These are phyloP conservation scores for Druon quercuslanigerum DNA, from an alignment of 1,140 invertebrate genomes.

Conservation along the genomic window DNA sequence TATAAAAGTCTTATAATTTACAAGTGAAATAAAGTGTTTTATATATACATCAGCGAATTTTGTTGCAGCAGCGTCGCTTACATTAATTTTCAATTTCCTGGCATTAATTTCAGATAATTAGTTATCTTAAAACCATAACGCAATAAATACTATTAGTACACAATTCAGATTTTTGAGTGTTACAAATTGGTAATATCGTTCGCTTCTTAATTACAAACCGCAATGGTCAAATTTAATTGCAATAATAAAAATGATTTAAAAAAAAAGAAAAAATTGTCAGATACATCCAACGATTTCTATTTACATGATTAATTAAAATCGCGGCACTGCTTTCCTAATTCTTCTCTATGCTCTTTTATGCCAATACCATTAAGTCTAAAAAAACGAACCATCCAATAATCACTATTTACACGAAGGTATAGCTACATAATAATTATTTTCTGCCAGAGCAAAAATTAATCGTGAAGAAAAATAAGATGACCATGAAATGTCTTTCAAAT, in stretches of 20 bases:
- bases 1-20: constrained; percentile 32
- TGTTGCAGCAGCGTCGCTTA: constrained; percentile 31
- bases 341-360: constrained; percentile 39
- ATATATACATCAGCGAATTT: constrained; percentile 29
- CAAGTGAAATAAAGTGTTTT: constrained; percentile 24
- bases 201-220: constrained; percentile 31
- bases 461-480: constrained; percentile 37
- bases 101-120: constrained; percentile 23
- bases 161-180: constrained; percentile 15
- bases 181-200: constrained; percentile 23
- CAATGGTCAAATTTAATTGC: constrained; percentile 7
- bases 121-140: constrained; percentile 26
- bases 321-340: constrained; percentile 50
- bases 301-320: constrained; percentile 56
- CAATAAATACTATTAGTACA: constrained; percentile 24
- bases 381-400: constrained; percentile 56
- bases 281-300: constrained; percentile 47
- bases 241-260: constrained; percentile 14
- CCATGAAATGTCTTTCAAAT: background rate
- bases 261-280: constrained; percentile 33
- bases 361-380: constrained; percentile 57
- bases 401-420: constrained; percentile 57
- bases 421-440: constrained; percentile 42
- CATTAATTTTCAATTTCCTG: constrained; percentile 18
- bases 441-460: constrained; percentile 43